Evolutionary conservation across 2,113 vertebrate genomes (phyloP).

Genomic region (Podiceps cristatus): DNA sequence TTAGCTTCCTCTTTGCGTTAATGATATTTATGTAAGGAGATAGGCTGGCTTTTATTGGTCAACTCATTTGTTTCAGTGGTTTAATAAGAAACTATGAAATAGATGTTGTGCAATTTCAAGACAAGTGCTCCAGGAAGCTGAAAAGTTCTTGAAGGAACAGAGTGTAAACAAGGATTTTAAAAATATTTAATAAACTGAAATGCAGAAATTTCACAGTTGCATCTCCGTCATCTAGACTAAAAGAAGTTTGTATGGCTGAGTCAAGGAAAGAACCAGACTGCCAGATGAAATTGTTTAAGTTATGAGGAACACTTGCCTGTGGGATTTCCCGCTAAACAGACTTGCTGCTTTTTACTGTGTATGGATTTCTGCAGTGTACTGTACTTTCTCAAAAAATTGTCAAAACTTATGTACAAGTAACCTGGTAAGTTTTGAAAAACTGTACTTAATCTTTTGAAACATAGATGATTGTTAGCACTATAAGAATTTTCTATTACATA

Average conservation of each 20-base stretch:
- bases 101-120: slow-evolving; percentile 12
- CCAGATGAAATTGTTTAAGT: slow-evolving; percentile 1
- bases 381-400: slow-evolving; percentile 52
- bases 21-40: slow-evolving; percentile 17
- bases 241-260: background rate
- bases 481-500: background rate
- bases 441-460: background rate
- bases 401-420: slow-evolving; percentile 52
- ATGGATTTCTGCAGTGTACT: slow-evolving; percentile 53
- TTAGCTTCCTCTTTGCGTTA: slow-evolving; percentile 34
- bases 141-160: background rate
- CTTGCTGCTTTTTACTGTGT: slow-evolving; percentile 1
- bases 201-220: background rate
- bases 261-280: background rate
- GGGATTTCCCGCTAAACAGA: background rate
- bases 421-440: slow-evolving; percentile 69
- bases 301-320: slow-evolving; percentile 46
- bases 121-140: slow-evolving; percentile 19
- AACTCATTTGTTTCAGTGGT: slow-evolving; percentile 32
- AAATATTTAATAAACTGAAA: background rate
- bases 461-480: background rate
- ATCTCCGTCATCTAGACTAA: background rate
- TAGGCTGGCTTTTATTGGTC: slow-evolving; percentile 18
- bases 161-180: background rate
- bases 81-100: slow-evolving; percentile 67